These are phyloP conservation scores for Sicus ferrugineus DNA, from an alignment of 2,888 invertebrate genomes.

Conservation along the genomic window DNA sequence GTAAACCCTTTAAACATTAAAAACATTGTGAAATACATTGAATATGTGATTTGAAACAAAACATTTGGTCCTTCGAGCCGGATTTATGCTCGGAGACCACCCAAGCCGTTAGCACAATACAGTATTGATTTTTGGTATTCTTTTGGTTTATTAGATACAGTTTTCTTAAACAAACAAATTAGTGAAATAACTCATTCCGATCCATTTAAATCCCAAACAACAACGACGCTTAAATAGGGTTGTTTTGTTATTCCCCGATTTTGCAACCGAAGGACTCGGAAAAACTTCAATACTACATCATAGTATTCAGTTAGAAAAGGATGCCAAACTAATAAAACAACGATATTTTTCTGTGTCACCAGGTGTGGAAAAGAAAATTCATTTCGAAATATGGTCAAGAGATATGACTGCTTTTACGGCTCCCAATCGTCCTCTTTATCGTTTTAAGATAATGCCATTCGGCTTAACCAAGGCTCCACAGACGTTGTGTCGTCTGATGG, in stretches of 20 bases:
- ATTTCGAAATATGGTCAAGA: neutral
- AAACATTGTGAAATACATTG: too few relatives aligned
- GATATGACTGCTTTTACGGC: conserved; percentile 10
- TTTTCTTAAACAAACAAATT: neutral
- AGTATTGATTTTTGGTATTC: neutral
- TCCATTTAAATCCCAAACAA: neutral
- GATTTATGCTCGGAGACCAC: too few relatives aligned
- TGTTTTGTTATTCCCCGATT: neutral
- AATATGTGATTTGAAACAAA: too few relatives aligned
- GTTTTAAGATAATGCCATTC: too few relatives aligned
- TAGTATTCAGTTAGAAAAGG: neutral
- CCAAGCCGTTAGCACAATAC: too few relatives aligned
- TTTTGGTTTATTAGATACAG: conserved; percentile 15
- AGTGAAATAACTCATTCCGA: neutral
- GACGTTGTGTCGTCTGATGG: too few relatives aligned
- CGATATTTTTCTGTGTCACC: neutral
- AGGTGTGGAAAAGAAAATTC: neutral
- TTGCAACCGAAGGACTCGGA: neutral
- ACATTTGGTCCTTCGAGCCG: too few relatives aligned
- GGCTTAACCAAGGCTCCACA: too few relatives aligned
- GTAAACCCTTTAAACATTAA: too few relatives aligned
- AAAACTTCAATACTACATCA: neutral
- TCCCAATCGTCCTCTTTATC: conserved; percentile 32
- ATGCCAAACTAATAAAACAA: neutral
- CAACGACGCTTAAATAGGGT: neutral